phyloP scores from a whole-genome alignment of 2,888 invertebrate species.

The Macaria liturata region DNA sequence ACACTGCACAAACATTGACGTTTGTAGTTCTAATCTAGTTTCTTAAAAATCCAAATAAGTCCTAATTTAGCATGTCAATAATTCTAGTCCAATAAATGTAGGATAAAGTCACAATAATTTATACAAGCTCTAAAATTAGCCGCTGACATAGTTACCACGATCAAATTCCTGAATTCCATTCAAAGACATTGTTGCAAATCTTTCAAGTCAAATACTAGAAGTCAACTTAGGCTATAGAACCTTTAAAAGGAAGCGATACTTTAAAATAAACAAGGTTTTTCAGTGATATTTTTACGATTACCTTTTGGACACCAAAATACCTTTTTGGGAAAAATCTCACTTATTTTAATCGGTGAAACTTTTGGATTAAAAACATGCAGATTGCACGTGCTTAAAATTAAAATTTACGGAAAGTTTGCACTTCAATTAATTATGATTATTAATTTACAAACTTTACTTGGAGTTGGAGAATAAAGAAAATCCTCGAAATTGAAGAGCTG shows the following conservation, averaged over 20 bases:
- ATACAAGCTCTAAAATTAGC: not conserved
- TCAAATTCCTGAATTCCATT: constrained; percentile 3
- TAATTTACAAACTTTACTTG: no score
- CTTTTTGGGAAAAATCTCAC: not conserved
- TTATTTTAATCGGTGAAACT: constrained; percentile 5
- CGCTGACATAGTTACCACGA: constrained; percentile 9
- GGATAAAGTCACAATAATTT: not conserved
- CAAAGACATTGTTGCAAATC: constrained; percentile 5
- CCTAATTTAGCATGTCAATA: no score
- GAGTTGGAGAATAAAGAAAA: no score
- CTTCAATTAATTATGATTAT: no score
- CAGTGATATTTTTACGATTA: not conserved
- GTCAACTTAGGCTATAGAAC: not conserved
- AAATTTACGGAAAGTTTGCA: no score
- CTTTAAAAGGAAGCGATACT: constrained; percentile 5
- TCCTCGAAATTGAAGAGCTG: no score
- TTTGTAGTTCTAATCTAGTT: no score
- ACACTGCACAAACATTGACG: no score
- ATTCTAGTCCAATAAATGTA: no score
- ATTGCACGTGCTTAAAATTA: not conserved
- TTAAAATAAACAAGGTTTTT: not conserved
- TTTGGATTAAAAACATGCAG: not conserved
- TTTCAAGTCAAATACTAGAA: not conserved
- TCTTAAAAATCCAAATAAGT: no score
- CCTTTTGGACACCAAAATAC: not conserved